Conservation (phyloP, 2,888 invertebrate genomes). For the Malacosoma neustria region DNA sequence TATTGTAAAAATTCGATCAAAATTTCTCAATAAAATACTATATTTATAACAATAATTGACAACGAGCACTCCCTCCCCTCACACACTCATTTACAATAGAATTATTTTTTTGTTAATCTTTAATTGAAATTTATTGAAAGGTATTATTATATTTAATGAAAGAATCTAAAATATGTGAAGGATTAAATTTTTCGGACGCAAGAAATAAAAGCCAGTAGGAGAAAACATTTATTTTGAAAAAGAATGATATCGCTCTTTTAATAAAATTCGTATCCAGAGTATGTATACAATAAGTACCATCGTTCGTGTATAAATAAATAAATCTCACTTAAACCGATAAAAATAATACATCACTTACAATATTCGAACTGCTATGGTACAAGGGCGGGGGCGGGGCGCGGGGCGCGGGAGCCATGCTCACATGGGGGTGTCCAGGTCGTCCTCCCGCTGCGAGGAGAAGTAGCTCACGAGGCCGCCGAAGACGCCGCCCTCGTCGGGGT, state of each 20-base stretch:
- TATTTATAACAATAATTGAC: neutral
- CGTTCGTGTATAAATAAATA: slow-evolving; percentile 71
- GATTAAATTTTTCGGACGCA: too few species aligned
- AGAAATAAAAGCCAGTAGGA: slow-evolving; percentile 28
- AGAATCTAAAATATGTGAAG: too few species aligned
- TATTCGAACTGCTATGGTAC: slow-evolving; percentile 40
- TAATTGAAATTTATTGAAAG: too few species aligned
- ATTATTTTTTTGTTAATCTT: too few species aligned
- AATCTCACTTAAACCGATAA: slow-evolving; percentile 70
- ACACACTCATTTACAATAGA: too few species aligned
- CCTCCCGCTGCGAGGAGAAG: slow-evolving; percentile 92
- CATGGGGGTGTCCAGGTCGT: slow-evolving; percentile 81
- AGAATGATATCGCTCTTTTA: slow-evolving; percentile 55
- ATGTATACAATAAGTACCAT: slow-evolving; percentile 72
- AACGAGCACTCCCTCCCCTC: too few species aligned
- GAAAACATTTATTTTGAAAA: slow-evolving; percentile 70
- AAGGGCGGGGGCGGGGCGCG: neutral
- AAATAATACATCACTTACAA: slow-evolving; percentile 61
- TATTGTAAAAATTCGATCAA: too few species aligned
- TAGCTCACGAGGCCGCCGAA: slow-evolving; percentile 94
- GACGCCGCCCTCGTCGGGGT: slow-evolving; percentile 76
- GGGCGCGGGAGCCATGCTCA: slow-evolving; percentile 18
- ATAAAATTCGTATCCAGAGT: slow-evolving; percentile 71
- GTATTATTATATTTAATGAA: too few species aligned
- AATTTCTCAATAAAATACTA: too few species aligned